Conservation (phyloP, 2,797 vertebrate species). For the Triplophysa yarkandensis region DNA sequence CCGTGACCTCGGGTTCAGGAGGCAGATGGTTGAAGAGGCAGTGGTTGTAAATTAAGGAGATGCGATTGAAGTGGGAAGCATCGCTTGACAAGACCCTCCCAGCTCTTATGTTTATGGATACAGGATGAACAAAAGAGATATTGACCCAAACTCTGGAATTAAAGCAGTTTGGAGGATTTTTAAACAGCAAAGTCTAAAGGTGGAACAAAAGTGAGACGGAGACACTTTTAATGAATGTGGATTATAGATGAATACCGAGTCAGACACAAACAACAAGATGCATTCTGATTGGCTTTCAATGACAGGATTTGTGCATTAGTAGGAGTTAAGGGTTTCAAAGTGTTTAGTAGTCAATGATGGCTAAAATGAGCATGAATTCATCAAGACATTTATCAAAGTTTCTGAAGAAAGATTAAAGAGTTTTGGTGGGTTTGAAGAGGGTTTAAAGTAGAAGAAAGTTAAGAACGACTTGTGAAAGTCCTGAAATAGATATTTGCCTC, state of each 20-base stretch:
- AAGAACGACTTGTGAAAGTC: too few relatives aligned
- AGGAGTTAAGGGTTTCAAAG: not conserved
- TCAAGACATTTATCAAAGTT: not conserved
- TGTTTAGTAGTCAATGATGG: not conserved
- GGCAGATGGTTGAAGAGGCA: constrained; percentile 67
- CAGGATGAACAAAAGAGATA: not conserved
- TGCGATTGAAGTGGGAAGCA: constrained; percentile 37
- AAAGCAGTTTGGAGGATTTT: constrained; percentile 1
- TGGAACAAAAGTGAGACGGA: not conserved
- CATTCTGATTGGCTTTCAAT: not conserved
- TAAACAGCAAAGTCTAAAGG: not conserved
- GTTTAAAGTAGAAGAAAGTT: not conserved
- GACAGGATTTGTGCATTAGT: not conserved
- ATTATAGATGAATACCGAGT: not conserved
- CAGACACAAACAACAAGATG: constrained; percentile 3
- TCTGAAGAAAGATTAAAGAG: not conserved
- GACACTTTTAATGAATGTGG: not conserved
- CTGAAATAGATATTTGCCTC: too few relatives aligned
- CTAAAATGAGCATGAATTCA: not conserved
- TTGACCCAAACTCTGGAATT: constrained; percentile 8
- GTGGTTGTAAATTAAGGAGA: constrained; percentile 48
- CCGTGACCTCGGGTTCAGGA: constrained; percentile 68
- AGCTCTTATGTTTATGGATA: constrained; percentile 48
- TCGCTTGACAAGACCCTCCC: constrained; percentile 38
- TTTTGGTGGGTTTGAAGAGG: not conserved